Conservation (phyloP, 2,888 invertebrate species). For the Serrognathus titanus region DNA sequence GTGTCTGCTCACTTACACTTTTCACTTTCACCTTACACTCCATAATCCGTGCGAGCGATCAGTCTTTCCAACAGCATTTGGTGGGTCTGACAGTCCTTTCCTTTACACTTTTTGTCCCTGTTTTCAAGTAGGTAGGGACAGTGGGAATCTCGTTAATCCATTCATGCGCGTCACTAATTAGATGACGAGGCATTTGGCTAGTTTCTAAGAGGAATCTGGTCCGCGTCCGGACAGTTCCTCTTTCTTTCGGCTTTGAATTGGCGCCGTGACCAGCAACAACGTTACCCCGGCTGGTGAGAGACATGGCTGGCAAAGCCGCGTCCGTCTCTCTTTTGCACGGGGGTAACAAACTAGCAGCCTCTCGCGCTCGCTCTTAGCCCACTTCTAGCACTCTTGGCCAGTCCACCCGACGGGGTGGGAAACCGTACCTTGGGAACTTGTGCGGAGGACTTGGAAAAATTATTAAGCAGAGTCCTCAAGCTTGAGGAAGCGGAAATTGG, state of each 20-base stretch:
- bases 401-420: neutral
- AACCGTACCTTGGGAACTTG: neutral
- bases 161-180: conserved; percentile 2
- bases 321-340: neutral
- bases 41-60: too few species aligned
- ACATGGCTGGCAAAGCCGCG: neutral
- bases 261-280: neutral
- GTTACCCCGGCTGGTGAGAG: neutral
- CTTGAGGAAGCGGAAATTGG: conserved; percentile 11
- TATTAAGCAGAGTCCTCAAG: neutral
- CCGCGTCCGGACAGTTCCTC: neutral
- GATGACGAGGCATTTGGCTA: conserved; percentile 2
- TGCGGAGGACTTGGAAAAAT: conserved; percentile 2
- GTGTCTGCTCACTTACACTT: too few species aligned
- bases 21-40: too few species aligned
- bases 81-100: too few species aligned
- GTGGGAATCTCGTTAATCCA: conserved; percentile 1
- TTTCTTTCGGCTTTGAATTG: neutral
- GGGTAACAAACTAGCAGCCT: neutral
- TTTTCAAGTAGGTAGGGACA: neutral
- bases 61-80: too few species aligned
- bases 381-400: neutral
- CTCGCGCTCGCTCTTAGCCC: neutral
- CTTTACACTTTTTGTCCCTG: too few species aligned
- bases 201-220: neutral